Percentiles rank a stretch among this genome's conserved stretches.
Conservation (phyloP, 2,797 vertebrate genomes). For the Peromyscus aztecus region DNA sequence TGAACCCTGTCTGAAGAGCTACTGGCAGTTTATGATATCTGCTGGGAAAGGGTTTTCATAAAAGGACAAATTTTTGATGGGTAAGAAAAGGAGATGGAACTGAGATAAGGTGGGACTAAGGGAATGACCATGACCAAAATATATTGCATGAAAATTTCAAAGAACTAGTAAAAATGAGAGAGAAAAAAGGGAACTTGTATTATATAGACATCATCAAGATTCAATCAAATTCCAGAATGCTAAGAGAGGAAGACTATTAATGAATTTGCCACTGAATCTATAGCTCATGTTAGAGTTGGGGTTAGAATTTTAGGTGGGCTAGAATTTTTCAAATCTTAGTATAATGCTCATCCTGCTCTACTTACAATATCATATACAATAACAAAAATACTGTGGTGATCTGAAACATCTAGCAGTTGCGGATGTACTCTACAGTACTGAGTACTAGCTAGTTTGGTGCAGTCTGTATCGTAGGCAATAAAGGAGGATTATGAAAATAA, state of each 20-base stretch:
- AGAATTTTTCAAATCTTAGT: not conserved
- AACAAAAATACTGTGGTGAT: not conserved
- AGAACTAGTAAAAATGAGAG: not conserved
- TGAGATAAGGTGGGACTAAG: no score
- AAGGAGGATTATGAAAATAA: not conserved
- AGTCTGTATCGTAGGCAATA: not conserved
- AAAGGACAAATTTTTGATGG: not conserved
- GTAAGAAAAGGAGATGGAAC: not conserved
- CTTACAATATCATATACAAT: not conserved
- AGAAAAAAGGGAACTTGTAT: not conserved
- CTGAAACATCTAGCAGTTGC: not conserved
- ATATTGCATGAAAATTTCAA: not conserved
- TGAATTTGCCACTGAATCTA: not conserved
- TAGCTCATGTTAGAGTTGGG: not conserved
- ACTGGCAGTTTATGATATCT: no score
- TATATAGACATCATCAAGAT: not conserved
- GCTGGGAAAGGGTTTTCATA: not conserved
- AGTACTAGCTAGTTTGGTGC: not conserved
- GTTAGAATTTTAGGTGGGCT: not conserved
- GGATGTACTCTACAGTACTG: not conserved
- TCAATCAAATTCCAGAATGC: not conserved
- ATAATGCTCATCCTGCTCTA: not conserved
- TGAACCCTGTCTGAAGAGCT: not conserved
- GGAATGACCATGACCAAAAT: not conserved
- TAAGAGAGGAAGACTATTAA: not conserved